Percentiles rank a stretch among this genome's conserved stretches.
Conservation (phyloP, 1,140 invertebrate species). For the Aphis craccivora region DNA sequence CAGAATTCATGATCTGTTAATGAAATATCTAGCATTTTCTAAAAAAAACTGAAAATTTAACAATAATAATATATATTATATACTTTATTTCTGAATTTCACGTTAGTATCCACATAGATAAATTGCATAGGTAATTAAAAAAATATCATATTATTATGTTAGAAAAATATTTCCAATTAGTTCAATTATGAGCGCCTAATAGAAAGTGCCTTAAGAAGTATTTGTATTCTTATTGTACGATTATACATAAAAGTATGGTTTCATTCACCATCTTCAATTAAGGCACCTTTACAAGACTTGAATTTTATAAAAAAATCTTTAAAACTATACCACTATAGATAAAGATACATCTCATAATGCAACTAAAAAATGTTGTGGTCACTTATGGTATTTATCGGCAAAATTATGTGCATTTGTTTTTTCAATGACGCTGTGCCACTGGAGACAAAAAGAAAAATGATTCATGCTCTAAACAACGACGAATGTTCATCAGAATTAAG, state of each 20-base stretch:
- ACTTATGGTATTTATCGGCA: too few species aligned
- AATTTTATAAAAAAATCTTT: constrained; percentile 50
- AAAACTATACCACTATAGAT: too few species aligned
- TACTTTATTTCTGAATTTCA: background rate
- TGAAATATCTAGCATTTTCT: background rate
- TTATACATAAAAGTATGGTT: constrained; percentile 60
- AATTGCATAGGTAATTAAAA: background rate
- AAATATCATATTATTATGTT: background rate
- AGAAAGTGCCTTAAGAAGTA: too few species aligned
- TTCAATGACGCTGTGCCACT: too few species aligned
- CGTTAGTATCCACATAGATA: too few species aligned
- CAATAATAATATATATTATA: too few species aligned
- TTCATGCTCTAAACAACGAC: background rate
- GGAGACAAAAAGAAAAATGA: constrained; percentile 18
- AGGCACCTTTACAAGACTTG: constrained; percentile 56
- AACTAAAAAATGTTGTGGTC: too few species aligned
- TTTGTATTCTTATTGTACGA: constrained; percentile 57
- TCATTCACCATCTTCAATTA: constrained; percentile 49
- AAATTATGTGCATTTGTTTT: too few species aligned
- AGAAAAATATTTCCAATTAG: too few species aligned
- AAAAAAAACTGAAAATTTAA: too few species aligned
- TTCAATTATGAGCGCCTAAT: too few species aligned
- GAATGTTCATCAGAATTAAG: constrained; percentile 23
- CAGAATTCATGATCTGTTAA: background rate
- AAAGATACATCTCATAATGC: too few species aligned